Conservation (phyloP, 2,113 vertebrate species). For the Urocolius indicus region DNA sequence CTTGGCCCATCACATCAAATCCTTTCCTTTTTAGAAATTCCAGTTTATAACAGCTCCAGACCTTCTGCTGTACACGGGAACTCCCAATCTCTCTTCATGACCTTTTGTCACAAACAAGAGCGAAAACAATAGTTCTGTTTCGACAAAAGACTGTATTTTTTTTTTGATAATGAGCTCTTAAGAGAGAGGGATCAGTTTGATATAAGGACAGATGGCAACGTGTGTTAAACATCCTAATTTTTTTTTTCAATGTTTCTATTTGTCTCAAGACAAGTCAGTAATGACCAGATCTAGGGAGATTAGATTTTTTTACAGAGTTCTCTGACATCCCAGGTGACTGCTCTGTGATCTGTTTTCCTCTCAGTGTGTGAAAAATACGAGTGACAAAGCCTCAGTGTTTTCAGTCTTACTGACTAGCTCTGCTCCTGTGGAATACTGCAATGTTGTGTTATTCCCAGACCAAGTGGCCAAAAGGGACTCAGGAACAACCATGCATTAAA, state of each 20-base stretch:
- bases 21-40: constrained; percentile 24
- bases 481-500: neutral
- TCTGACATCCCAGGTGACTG: neutral
- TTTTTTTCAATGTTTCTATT: neutral
- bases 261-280: neutral
- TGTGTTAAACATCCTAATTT: neutral
- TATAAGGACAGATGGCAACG: neutral
- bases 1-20: neutral
- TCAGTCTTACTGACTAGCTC: neutral
- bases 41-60: constrained; percentile 1
- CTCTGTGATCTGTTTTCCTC: neutral
- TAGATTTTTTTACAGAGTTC: neutral
- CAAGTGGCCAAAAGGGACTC: neutral
- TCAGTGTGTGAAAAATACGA: neutral
- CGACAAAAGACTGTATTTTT: neutral
- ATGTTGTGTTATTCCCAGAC: neutral
- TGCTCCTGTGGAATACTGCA: neutral
- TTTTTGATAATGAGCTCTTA: neutral
- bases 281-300: neutral
- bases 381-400: neutral
- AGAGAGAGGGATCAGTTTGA: neutral
- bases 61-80: neutral
- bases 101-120: constrained; percentile 13
- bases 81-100: neutral
- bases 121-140: neutral